Base-by-base conservation (phyloP, 2,797 vertebrate genomes). In the Sebastolobus altivelis region DNA sequence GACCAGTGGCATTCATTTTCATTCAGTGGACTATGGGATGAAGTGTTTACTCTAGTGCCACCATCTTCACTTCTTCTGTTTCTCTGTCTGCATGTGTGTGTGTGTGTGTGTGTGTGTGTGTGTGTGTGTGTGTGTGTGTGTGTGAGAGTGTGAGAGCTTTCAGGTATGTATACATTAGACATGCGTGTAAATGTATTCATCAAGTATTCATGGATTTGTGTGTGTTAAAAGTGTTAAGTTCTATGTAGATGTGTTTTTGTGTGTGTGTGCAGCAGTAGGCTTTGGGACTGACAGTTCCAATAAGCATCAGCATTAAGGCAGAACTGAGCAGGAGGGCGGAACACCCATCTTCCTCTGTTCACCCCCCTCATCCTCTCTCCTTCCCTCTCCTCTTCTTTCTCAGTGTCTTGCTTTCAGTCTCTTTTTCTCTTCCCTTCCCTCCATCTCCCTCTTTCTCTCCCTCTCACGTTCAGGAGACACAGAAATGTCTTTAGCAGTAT, bases 251-350 rank as follows among this genome's bases (percentile, higher is more conserved):
- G 69, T 74, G 55, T 43, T 43, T 16, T 5, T 74, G 33, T 70
- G 62, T 66, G 54, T 18, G 27, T 22, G 72, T 78, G 78, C 69
- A 65, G 75, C 74, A 73, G 75, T 4, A 72, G 68, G 11, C 27
- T 84, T 77, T 73, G 72, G 43, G 79, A 54, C 89, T 93, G 92
- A 91, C 92, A 88, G 62, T 74, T 90, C 65, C 79, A 88, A 92
- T 93, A 83, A 92, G 79, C 85, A 87, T 93, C 89, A 90, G 76
- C 84, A 90, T 94, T 93, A 93, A 82, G 82, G 86, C 85, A 81
- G 82, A 84, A 77, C 73, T 65, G 87, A 82, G 88, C 72, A 84
- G 72, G 69, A 75, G 72, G 80, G 73, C 76, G 70, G 65, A 89
- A 72, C 81, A 80, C 35, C 77, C 58, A 38, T 72, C 79, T 71